phyloP scores from a whole-genome alignment of 1,140 invertebrate genomes.

The Aphelinus atriplicis region DNA sequence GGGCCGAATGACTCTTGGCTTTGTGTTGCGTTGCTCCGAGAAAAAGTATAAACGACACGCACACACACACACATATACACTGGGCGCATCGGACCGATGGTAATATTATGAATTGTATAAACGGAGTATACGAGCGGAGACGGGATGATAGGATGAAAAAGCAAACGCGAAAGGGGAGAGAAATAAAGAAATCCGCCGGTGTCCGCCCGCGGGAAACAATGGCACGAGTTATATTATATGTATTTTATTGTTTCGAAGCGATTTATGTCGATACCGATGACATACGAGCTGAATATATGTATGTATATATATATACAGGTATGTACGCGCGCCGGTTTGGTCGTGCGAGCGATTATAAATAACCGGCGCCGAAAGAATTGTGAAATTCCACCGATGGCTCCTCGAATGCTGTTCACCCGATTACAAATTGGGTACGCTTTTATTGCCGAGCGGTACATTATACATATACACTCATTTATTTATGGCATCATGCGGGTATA shows the following conservation, averaged over 20 bases:
- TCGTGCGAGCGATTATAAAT: too few species aligned
- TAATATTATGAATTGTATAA: not conserved
- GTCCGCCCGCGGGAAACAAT: slow-evolving; percentile 2
- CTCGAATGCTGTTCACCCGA: not conserved
- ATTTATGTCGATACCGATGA: slow-evolving; percentile 8
- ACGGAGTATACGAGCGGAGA: not conserved
- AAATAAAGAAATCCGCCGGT: not conserved
- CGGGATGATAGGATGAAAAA: not conserved
- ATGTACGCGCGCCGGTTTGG: not conserved
- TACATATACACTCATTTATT: slow-evolving; percentile 16
- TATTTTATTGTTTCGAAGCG: slow-evolving; percentile 13
- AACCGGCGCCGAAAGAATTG: not conserved
- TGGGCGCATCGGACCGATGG: too few species aligned
- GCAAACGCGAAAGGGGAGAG: too few species aligned
- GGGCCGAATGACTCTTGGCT: too few species aligned
- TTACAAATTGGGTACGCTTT: slow-evolving; percentile 17
- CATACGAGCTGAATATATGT: too few species aligned
- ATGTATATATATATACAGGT: not conserved
- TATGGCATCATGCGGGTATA: slow-evolving; percentile 16
- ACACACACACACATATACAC: too few species aligned
- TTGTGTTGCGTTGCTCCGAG: too few species aligned
- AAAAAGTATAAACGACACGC: too few species aligned
- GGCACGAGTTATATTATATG: not conserved
- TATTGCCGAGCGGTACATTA: slow-evolving; percentile 14
- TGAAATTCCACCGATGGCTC: slow-evolving; percentile 12